Percentiles rank a stretch among this genome's conserved stretches.
Evolutionary conservation across 2,797 vertebrate genomes (phyloP).

Genomic region (Alosa sapidissima): DNA sequence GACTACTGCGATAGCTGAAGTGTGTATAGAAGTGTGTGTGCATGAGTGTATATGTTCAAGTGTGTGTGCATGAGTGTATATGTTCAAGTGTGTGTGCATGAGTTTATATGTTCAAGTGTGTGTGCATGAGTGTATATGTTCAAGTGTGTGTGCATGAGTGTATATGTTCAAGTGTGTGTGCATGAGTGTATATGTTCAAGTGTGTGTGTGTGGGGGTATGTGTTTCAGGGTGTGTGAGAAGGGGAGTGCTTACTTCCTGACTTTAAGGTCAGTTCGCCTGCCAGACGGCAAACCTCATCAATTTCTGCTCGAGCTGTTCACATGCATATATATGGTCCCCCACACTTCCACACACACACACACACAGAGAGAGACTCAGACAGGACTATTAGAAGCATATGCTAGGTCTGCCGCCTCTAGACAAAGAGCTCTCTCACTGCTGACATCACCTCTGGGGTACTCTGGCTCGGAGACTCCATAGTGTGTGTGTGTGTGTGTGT

Average conservation of each 20-base stretch:
- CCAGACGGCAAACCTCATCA: slow-evolving; percentile 20
- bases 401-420: slow-evolving; percentile 44
- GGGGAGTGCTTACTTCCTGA: background rate
- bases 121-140: too few relatives aligned
- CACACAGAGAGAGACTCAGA: slow-evolving; percentile 30
- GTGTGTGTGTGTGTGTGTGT: slow-evolving; percentile 5
- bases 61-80: background rate
- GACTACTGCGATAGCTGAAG: too few relatives aligned
- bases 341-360: background rate
- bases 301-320: background rate
- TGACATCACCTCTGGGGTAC: slow-evolving; percentile 38
- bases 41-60: too few relatives aligned
- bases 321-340: background rate
- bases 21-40: too few relatives aligned
- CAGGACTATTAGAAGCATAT: slow-evolving; percentile 47
- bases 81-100: too few relatives aligned
- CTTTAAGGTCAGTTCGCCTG: background rate
- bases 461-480: background rate
- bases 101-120: too few relatives aligned
- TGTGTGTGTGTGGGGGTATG: background rate
- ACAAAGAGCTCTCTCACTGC: slow-evolving; percentile 54
- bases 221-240: background rate
- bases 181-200: background rate
- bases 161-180: too few relatives aligned
- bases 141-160: too few relatives aligned